phyloP scores from a whole-genome alignment of 2,113 vertebrate species.

The Aegotheles bennettii region DNA sequence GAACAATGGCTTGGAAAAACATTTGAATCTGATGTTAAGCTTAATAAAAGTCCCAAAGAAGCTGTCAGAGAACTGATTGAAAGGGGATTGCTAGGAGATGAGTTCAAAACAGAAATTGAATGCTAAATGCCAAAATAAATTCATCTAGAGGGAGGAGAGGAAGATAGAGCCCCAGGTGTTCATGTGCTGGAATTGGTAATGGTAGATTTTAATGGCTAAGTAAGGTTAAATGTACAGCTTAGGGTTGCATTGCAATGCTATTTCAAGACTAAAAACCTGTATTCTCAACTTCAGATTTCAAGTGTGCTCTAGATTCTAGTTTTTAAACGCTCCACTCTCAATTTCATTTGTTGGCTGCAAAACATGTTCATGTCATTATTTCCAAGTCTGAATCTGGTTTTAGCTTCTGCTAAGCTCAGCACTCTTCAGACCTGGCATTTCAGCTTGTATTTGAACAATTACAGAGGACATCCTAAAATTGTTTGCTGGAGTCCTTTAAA shows the following conservation, averaged over 20 bases:
- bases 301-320: neutral
- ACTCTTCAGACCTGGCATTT: neutral
- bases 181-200: accelerated
- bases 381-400: neutral
- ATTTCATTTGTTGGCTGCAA: neutral
- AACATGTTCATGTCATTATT: accelerated
- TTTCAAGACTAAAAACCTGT: neutral
- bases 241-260: accelerated
- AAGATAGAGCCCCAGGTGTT: neutral
- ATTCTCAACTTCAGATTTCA: neutral
- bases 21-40: neutral
- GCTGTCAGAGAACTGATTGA: neutral
- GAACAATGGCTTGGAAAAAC: neutral
- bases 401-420: neutral
- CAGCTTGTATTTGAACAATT: neutral
- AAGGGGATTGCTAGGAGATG: neutral
- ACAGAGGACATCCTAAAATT: neutral
- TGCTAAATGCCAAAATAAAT: neutral
- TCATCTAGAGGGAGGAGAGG: neutral
- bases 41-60: neutral
- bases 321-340: neutral
- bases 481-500: neutral
- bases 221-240: neutral
- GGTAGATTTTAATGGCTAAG: neutral
- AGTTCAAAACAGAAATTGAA: neutral